Conservation (phyloP, 2,888 invertebrate genomes). For the Trachelus iudaicus region DNA sequence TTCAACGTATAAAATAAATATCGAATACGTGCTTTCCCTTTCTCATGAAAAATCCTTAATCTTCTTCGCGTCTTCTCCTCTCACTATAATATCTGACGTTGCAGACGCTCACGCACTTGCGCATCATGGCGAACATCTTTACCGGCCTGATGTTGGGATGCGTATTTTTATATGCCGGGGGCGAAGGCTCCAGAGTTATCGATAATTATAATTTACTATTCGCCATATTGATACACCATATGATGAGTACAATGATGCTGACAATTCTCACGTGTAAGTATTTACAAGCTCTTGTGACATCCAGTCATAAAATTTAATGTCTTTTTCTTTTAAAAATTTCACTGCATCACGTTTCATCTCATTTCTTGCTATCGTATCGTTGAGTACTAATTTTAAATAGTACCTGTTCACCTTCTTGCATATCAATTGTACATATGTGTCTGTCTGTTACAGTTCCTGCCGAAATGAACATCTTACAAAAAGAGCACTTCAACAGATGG, state of each 20-base stretch:
- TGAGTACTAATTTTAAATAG: not conserved
- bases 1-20: not conserved
- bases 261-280: constrained; percentile 86
- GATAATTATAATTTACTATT: constrained; percentile 91
- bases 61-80: not conserved
- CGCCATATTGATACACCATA: constrained; percentile 92
- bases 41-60: not conserved
- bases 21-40: not conserved
- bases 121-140: constrained; percentile 79
- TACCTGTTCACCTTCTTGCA: constrained; percentile 16
- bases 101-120: constrained; percentile 82
- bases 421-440: constrained; percentile 19
- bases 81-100: constrained; percentile 36
- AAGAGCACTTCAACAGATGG: constrained; percentile 91
- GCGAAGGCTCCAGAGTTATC: constrained; percentile 80
- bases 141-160: constrained; percentile 83
- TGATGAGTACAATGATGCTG: constrained; percentile 92
- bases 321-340: not conserved
- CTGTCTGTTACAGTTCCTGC: constrained; percentile 74
- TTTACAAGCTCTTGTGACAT: not conserved
- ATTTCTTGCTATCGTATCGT: not conserved
- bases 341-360: too few species aligned
- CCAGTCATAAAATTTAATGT: not conserved
- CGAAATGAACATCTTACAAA: constrained; percentile 83
- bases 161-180: constrained; percentile 79